Base-by-base conservation (phyloP, 2,888 invertebrate genomes). In the Oscheius sp. region DNA sequence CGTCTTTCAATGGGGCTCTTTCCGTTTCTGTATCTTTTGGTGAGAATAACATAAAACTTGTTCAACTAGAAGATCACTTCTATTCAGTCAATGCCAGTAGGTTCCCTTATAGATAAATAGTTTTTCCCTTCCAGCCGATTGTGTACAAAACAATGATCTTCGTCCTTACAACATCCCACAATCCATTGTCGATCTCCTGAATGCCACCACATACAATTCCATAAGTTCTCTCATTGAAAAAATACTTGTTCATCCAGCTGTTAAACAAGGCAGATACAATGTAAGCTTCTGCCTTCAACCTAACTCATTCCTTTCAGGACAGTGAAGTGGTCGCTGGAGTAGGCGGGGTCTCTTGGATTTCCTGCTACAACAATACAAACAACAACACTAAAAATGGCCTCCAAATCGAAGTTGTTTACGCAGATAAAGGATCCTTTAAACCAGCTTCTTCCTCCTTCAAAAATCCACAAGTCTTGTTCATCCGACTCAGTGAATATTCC, bases 391-490 rank as follows among this genome's bases (percentile, higher is more conserved):
- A 38, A 17, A n/a, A 2, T 1, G 33, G 6, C 17, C 50, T 49
- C 2, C 33, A 63, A 36, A 24, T 50, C 14, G 63, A 64, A 24
- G 49, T 64, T 9, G 36, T 64, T 14, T 64, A 36, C 38, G 17
- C 63, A 6, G 63, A 22, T 6, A 24, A 49, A 14, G 9, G 28
- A 1, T 64, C 63, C 2, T 6, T 64, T 22, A 24, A 28, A 1
- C 63, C 49, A 20, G 47, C 47, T 3, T 61, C 61, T 1, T 24
- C 50, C 20, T 8, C 12, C 14, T 64, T 64, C 50, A 33, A 32
- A 9, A 64, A 64, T 36, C 63, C 63, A 2, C 49, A 50, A 17
- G 24, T 64, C n/a, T 14, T 64, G 36, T 64, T 50, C 41, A 14
- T 64, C 26, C 63, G 50, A 2, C 33, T 64, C 30, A 50, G 36